These are phyloP conservation scores for Anabacerthia variegaticeps DNA, from an alignment of 2,797 vertebrate genomes.

Conservation along the genomic window DNA sequence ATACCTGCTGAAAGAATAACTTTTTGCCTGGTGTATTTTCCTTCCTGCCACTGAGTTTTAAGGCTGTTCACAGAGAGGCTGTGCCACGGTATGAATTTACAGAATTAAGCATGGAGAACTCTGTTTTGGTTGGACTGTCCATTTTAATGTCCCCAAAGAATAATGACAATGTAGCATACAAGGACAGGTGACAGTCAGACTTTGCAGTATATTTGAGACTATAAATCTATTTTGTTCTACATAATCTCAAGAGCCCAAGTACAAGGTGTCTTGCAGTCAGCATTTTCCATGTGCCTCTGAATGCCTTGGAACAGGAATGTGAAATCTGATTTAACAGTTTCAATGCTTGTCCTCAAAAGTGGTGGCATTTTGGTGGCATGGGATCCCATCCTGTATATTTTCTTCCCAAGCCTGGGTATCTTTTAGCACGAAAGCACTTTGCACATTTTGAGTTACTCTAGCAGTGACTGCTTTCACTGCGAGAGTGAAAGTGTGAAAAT, in stretches of 20 bases:
- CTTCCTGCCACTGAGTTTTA: not conserved
- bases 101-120: not conserved
- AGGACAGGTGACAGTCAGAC: not conserved
- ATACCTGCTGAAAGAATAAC: not conserved
- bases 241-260: not conserved
- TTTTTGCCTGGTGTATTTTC: not conserved
- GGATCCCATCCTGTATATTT: not conserved
- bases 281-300: not conserved
- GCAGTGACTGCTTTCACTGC: slow-evolving; percentile 39
- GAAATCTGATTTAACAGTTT: slow-evolving; percentile 27
- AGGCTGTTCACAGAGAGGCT: not conserved
- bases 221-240: not conserved
- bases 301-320: not conserved
- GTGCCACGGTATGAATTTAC: not conserved
- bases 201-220: not conserved
- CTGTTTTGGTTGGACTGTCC: not conserved
- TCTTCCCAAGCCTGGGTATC: not conserved
- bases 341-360: not conserved
- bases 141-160: not conserved
- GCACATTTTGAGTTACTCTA: slow-evolving; percentile 29
- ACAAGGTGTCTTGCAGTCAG: not conserved
- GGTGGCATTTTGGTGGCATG: not conserved
- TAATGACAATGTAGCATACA: not conserved
- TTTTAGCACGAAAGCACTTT: slow-evolving; percentile 25
- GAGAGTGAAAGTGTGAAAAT: slow-evolving; percentile 47